These are phyloP conservation scores for Eurytoma adleriae DNA, from an alignment of 2,888 invertebrate genomes.

Conservation along the genomic window DNA sequence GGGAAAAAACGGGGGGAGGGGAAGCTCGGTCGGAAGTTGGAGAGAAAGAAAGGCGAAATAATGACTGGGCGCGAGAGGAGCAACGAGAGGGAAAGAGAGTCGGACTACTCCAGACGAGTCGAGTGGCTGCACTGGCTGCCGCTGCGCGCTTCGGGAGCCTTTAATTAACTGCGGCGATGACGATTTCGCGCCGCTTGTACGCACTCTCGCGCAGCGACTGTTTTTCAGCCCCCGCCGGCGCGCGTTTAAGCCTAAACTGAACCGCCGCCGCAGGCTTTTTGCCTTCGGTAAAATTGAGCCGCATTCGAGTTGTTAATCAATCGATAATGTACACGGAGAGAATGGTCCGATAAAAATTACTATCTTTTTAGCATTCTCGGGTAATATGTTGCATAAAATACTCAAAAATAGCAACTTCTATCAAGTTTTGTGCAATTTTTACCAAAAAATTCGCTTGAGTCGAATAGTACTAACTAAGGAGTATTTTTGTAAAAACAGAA, in stretches of 20 bases:
- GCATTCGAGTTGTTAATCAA: no score
- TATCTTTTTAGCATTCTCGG: no score
- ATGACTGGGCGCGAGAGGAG: slow-evolving; percentile 6
- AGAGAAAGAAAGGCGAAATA: slow-evolving; percentile 35
- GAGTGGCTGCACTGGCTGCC: slow-evolving; percentile 37
- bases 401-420: no score
- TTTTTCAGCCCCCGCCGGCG: neutral
- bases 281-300: no score
- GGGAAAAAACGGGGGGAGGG: neutral
- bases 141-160: slow-evolving; percentile 34
- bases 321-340: no score
- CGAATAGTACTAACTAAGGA: no score
- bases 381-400: no score
- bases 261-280: neutral
- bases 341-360: no score
- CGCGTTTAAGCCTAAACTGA: neutral
- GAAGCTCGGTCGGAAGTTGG: slow-evolving; percentile 1
- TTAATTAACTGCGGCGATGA: slow-evolving; percentile 48
- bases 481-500: no score
- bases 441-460: no score
- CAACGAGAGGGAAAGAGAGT: slow-evolving; percentile 36
- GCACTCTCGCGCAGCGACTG: neutral
- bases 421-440: no score
- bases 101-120: slow-evolving; percentile 44
- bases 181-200: slow-evolving; percentile 15